phyloP scores from a whole-genome alignment of 1,140 invertebrate species.

The Homalodisca vitripennis region DNA sequence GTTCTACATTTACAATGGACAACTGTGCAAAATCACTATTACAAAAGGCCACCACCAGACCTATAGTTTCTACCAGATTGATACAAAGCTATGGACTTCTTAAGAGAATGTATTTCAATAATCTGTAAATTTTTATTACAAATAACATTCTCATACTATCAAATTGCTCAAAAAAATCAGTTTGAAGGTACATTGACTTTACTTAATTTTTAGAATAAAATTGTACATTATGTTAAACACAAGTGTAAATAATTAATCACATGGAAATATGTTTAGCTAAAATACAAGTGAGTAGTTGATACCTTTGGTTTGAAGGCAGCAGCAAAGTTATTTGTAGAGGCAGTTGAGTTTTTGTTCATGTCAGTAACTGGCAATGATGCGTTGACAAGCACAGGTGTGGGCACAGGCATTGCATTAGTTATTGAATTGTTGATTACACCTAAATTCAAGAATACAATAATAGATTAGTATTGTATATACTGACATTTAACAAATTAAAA shows the following conservation, averaged over 20 bases:
- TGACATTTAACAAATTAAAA: too few species aligned
- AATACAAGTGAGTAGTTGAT: conserved; percentile 20
- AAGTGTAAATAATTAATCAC: conserved; percentile 4
- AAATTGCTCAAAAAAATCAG: not conserved
- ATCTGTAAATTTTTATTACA: too few species aligned
- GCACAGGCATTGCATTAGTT: conserved; percentile 32
- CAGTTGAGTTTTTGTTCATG: conserved; percentile 49
- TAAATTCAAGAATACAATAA: too few species aligned
- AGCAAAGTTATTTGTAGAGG: conserved; percentile 44
- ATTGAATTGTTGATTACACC: conserved; percentile 39
- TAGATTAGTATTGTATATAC: too few species aligned
- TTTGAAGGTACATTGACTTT: not conserved
- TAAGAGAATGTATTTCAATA: too few species aligned
- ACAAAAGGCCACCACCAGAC: too few species aligned
- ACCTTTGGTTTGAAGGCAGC: conserved; percentile 40
- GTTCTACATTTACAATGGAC: too few species aligned
- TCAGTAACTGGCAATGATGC: conserved; percentile 13
- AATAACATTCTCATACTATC: too few species aligned
- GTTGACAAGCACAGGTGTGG: not conserved
- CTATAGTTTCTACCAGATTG: too few species aligned
- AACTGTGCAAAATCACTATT: too few species aligned
- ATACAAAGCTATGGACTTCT: too few species aligned
- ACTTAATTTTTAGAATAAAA: not conserved
- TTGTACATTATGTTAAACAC: not conserved
- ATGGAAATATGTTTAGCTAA: not conserved